Evolutionary conservation across 1,140 invertebrate genomes (phyloP).

Genomic region (Drosophila kikkawai): DNA sequence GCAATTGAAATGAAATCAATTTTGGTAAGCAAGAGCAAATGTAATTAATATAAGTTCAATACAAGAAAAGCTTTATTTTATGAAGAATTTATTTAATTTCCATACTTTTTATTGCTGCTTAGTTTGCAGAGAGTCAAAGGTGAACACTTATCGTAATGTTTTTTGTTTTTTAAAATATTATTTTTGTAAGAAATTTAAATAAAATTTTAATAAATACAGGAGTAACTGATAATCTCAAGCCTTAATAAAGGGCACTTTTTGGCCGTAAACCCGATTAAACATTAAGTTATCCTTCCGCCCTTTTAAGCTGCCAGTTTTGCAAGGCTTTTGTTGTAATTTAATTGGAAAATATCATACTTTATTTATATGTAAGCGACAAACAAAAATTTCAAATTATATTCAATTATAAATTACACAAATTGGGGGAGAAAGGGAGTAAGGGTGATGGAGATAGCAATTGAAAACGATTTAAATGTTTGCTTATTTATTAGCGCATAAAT

Average conservation of each 20-base stretch:
- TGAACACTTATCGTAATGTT: no score
- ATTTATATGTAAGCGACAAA: slow-evolving; percentile 11
- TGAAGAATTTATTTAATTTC: no score
- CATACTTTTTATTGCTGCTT: not conserved
- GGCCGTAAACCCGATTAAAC: not conserved
- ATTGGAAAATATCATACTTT: slow-evolving; percentile 38
- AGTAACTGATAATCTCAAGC: no score
- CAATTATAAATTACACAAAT: slow-evolving; percentile 54
- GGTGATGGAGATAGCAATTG: slow-evolving; percentile 41
- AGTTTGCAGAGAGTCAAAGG: not conserved
- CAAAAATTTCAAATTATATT: slow-evolving; percentile 45
- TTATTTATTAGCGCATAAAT: slow-evolving; percentile 73
- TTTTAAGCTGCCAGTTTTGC: slow-evolving; percentile 2
- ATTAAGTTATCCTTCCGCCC: not conserved
- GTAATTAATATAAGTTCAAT: not conserved
- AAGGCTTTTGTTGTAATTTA: slow-evolving; percentile 32
- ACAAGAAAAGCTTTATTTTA: not conserved
- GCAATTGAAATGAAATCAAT: no score
- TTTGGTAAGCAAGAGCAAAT: not conserved
- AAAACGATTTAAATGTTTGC: slow-evolving; percentile 61
- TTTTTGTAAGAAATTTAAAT: not conserved
- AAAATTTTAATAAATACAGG: not conserved
- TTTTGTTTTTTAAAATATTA: no score
- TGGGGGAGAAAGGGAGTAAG: slow-evolving; percentile 1
- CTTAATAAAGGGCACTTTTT: not conserved